phyloP scores from a whole-genome alignment of 2,888 invertebrate species.

The Caenorhabditis japonica region DNA sequence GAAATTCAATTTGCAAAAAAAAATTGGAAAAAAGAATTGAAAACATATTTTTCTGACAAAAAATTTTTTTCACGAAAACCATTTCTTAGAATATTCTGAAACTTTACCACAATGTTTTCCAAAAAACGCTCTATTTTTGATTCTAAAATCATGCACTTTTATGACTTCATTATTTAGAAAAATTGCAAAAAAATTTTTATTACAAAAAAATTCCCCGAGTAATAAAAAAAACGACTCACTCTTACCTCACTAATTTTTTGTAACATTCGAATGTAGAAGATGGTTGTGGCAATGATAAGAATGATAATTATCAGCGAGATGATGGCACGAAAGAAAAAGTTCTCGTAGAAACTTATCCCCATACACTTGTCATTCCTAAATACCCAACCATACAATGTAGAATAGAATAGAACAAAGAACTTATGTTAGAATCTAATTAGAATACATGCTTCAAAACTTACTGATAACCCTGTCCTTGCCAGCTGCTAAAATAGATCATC shows the following conservation, averaged over 20 bases:
- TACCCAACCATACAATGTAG: background rate
- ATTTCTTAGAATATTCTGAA: too few species aligned
- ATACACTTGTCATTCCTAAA: conserved; percentile 56
- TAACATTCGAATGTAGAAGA: conserved; percentile 82
- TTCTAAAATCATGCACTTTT: too few species aligned
- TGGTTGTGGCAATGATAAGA: conserved; percentile 81
- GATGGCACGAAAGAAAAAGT: conserved; percentile 62
- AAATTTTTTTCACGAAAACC: too few species aligned
- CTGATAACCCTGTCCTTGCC: conserved; percentile 79
- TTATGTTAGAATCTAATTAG: background rate
- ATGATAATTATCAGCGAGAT: conserved; percentile 79
- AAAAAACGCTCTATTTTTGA: too few species aligned
- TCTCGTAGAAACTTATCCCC: conserved; percentile 61
- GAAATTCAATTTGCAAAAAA: background rate
- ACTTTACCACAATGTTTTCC: too few species aligned
- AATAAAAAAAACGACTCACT: too few species aligned
- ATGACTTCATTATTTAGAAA: too few species aligned
- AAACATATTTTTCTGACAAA: too few species aligned
- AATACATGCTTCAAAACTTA: conserved; percentile 10
- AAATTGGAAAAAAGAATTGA: too few species aligned
- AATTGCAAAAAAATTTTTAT: too few species aligned
- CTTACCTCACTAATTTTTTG: conserved; percentile 56
- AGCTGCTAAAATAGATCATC: conserved; percentile 80
- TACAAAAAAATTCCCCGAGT: too few species aligned
- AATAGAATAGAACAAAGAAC: background rate